phyloP scores from a whole-genome alignment of 2,113 vertebrate species.

The Stigmatopora argus region DNA sequence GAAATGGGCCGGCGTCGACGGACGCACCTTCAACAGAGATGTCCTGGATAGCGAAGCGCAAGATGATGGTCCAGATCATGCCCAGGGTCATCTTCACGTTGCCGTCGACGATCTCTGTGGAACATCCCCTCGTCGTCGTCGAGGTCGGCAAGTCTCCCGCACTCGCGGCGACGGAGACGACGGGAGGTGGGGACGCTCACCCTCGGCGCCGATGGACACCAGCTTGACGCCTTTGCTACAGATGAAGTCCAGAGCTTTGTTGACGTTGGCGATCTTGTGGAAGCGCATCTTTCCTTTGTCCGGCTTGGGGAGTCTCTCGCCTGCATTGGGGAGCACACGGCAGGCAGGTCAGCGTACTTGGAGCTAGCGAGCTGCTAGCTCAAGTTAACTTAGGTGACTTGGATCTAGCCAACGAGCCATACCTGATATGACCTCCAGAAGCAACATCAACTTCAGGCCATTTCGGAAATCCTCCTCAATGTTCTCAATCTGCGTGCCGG shows the following conservation, averaged over 20 bases:
- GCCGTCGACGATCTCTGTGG: conserved; percentile 83
- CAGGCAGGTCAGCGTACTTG: background rate
- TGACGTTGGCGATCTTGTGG: conserved; percentile 91
- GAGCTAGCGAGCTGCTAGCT: too few relatives aligned
- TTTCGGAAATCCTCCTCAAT: conserved; percentile 91
- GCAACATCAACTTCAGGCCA: conserved; percentile 88
- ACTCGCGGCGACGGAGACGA: background rate
- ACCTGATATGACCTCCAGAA: conserved; percentile 93
- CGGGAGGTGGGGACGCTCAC: conserved; percentile 54
- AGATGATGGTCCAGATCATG: conserved; percentile 94
- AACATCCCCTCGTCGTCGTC: too few relatives aligned
- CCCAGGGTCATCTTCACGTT: conserved; percentile 91
- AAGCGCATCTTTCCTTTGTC: conserved; percentile 95
- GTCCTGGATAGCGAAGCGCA: conserved; percentile 89
- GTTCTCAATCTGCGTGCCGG: conserved; percentile 88
- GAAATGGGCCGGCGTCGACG: too few relatives aligned
- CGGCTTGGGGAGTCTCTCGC: conserved; percentile 85
- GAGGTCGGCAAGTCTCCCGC: too few relatives aligned
- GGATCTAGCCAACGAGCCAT: background rate
- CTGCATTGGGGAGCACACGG: conserved; percentile 19
- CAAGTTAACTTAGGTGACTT: background rate
- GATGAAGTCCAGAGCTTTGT: conserved; percentile 88
- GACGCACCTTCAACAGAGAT: conserved; percentile 82
- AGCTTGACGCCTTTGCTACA: conserved; percentile 89
- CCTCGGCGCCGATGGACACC: conserved; percentile 95